Evolutionary conservation across 2,797 vertebrate species (phyloP).

Genomic region (Pangasius macronema): DNA sequence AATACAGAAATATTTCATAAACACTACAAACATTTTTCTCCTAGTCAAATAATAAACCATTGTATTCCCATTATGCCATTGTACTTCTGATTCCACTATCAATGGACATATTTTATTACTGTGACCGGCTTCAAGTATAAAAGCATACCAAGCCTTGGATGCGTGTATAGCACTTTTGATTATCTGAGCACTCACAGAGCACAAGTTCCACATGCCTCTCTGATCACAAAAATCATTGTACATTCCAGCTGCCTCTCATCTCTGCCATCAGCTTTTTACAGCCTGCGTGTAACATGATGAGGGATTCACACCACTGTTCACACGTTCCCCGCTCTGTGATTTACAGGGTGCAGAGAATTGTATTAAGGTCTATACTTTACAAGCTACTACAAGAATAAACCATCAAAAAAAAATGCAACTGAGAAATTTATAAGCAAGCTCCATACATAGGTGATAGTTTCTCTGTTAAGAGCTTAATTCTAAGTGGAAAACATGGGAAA

Average conservation of each 20-base stretch:
- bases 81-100: slow-evolving; percentile 29
- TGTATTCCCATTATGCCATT: background rate
- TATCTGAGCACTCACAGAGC: slow-evolving; percentile 39
- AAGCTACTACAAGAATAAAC: background rate
- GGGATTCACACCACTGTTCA: slow-evolving; percentile 49
- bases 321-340: slow-evolving; percentile 35
- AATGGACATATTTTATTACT: slow-evolving; percentile 60
- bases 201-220: slow-evolving; percentile 43
- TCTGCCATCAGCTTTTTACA: slow-evolving; percentile 32
- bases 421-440: background rate
- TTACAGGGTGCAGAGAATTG: slow-evolving; percentile 44
- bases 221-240: slow-evolving; percentile 52
- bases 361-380: slow-evolving; percentile 5
- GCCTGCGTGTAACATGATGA: slow-evolving; percentile 33
- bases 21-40: background rate
- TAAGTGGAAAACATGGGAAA: background rate
- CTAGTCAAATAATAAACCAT: background rate
- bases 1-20: background rate
- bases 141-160: slow-evolving; percentile 54
- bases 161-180: slow-evolving; percentile 50
- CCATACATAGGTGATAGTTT: background rate
- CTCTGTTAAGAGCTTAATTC: background rate
- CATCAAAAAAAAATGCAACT: background rate
- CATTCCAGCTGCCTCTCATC: slow-evolving; percentile 57
- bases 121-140: slow-evolving; percentile 37